Percentiles rank a stretch among this genome's conserved stretches.
Evolutionary conservation across 1,140 invertebrate species (phyloP).

Genomic region (Hestina assimilis): DNA sequence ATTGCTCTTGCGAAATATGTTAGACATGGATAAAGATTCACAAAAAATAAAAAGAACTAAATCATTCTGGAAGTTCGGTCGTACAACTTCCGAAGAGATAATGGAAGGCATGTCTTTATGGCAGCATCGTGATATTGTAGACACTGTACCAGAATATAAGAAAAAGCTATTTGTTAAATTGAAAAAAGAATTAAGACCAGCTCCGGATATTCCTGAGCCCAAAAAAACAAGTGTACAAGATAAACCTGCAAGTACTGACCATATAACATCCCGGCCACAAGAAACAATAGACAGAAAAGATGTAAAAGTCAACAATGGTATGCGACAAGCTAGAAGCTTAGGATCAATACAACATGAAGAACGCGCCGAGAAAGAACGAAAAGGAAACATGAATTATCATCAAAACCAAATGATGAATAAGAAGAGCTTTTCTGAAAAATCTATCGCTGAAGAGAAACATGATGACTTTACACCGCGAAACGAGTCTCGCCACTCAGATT

Average conservation of each 20-base stretch:
- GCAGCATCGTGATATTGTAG: conserved; percentile 90
- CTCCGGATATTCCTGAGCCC: conserved; percentile 57
- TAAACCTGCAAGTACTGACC: conserved; percentile 50
- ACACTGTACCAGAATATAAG: conserved; percentile 79
- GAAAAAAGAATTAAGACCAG: conserved; percentile 65
- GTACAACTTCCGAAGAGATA: conserved; percentile 84
- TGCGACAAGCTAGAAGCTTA: conserved; percentile 74
- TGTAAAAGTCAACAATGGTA: conserved; percentile 62
- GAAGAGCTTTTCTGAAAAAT: conserved; percentile 73
- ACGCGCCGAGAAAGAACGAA: conserved; percentile 58
- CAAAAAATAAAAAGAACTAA: conserved; percentile 88
- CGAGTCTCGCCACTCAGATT: conserved; percentile 74
- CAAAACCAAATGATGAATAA: conserved; percentile 61
- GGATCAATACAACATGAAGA: conserved; percentile 74
- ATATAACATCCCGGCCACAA: conserved; percentile 49
- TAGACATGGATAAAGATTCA: conserved; percentile 72
- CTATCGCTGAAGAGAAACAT: conserved; percentile 68
- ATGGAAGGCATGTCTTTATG: conserved; percentile 91
- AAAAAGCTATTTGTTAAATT: conserved; percentile 74
- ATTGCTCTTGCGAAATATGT: conserved; percentile 71
- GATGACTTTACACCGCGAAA: conserved; percentile 70
- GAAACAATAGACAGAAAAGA: conserved; percentile 78
- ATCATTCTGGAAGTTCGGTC: conserved; percentile 90
- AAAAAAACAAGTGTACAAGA: conserved; percentile 64
- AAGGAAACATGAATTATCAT: conserved; percentile 53